Evolutionary conservation across 1,140 invertebrate genomes (phyloP), one percentile per base, ranked within the genome.

Genomic region (Venturia canescens): DNA sequence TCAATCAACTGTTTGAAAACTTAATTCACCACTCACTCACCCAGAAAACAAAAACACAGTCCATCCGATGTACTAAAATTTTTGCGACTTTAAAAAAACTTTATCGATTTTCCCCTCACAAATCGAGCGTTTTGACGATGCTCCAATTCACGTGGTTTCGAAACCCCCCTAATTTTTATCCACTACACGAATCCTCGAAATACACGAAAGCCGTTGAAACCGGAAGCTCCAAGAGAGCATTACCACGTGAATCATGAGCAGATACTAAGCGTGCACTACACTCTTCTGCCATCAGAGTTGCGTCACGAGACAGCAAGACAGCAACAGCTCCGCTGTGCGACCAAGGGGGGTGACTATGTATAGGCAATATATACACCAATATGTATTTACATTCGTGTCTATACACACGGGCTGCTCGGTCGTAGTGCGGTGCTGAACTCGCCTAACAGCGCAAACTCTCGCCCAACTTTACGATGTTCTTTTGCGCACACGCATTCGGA

Each of bases 261-360:
- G 23, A 53, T 29, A 76, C 72, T 76, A 76, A 76, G 29, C 50
- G 50, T 76, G 72, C 71, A 53, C 71, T 44, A 74, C 53, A 27
- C 53, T 53, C 72, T 57, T 76, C 72, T 69, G 5, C 66, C 66
- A 21, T 31, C 66, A 31, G 66, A 29, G 72, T 76, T 76, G 57
- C 72, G 50, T 76, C 72, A 63, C 72, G 72, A 76, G 53, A 76
- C 72, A 63, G 72, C 50, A 76, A 76, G 53, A 76, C 72, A 63
- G 72, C 50, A 76, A 76, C 72, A 57, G 72, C 26, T 29, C 21
- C 13, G 66, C 15, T 13, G 29, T 31, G n/a, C 23, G 21, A 1
- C 60, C 9, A 18, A 29, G 27, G 29, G 66, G 60, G 23, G 21
- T 27, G 6, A 66, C 60, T 66, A 66, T 66, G 9, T 66, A 27